These are phyloP conservation scores for Sorex maritimensis DNA, from an alignment of 2,797 vertebrate species.

Conservation along the genomic window DNA sequence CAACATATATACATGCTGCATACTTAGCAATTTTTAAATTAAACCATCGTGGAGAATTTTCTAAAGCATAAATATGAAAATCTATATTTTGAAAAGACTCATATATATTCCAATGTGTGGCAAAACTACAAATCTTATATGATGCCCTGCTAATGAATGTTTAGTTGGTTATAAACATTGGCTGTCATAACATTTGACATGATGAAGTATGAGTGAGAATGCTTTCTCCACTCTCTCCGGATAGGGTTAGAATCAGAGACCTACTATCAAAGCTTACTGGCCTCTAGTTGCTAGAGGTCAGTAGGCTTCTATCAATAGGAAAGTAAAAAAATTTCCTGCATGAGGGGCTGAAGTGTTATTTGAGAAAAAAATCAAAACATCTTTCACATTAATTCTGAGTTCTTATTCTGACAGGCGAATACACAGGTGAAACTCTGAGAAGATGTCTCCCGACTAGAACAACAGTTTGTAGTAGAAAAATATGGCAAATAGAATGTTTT, in stretches of 20 bases:
- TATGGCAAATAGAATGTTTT: background rate
- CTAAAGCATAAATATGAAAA: background rate
- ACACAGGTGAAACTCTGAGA: background rate
- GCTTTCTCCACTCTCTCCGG: background rate
- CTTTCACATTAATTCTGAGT: constrained; percentile 6
- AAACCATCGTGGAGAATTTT: constrained; percentile 5
- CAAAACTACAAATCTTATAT: background rate
- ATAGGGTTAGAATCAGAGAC: background rate
- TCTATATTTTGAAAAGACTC: constrained; percentile 18
- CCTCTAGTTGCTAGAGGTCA: background rate
- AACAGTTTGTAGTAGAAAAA: constrained; percentile 15
- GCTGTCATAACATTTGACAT: background rate
- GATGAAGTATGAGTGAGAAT: background rate
- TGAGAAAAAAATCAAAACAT: constrained; percentile 31
- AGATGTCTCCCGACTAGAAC: background rate
- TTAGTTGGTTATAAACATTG: constrained; percentile 14
- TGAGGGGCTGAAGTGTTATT: background rate
- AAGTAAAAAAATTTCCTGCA: constrained; percentile 18
- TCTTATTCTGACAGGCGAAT: background rate
- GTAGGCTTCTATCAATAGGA: background rate
- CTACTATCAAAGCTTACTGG: background rate
- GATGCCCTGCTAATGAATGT: background rate
- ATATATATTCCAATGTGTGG: background rate
- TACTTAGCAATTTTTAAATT: background rate
- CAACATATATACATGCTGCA: too few relatives aligned